These are phyloP conservation scores for Ditylenchus dipsaci DNA, from an alignment of 1,140 invertebrate genomes.

Conservation along the genomic window DNA sequence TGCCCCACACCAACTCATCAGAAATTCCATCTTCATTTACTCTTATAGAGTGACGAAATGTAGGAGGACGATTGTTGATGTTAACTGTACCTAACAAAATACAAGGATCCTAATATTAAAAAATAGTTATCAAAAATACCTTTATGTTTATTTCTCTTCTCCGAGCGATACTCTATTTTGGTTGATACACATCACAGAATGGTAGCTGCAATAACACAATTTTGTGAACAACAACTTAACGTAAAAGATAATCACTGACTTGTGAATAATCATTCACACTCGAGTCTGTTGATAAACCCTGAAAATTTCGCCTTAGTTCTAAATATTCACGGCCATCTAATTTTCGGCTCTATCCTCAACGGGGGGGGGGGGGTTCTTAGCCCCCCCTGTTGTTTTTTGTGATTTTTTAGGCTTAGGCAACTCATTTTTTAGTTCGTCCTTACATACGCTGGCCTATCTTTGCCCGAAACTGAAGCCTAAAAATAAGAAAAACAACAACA, in stretches of 20 bases:
- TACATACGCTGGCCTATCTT: too few relatives aligned
- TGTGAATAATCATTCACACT: not conserved
- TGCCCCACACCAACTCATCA: too few relatives aligned
- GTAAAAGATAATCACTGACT: not conserved
- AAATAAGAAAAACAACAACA: too few relatives aligned
- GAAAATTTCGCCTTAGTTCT: not conserved
- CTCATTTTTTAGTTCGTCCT: too few relatives aligned
- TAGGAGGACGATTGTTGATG: not conserved
- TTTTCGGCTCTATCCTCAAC: too few relatives aligned
- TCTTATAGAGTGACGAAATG: conserved; percentile 24
- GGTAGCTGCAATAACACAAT: not conserved
- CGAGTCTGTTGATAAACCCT: not conserved
- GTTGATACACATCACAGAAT: not conserved
- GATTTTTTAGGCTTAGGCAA: too few relatives aligned
- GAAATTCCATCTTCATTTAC: conserved; percentile 27
- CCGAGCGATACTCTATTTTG: conserved; percentile 1
- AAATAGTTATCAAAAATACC: too few relatives aligned
- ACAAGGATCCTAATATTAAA: not conserved
- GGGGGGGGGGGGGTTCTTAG: too few relatives aligned
- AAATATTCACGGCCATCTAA: not conserved
- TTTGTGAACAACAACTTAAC: not conserved
- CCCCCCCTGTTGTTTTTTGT: too few relatives aligned
- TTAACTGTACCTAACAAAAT: not conserved
- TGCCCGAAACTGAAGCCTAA: too few relatives aligned
- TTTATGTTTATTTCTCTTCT: not conserved